Percentiles rank a stretch among this genome's conserved stretches.
Evolutionary conservation across 1,140 invertebrate genomes (phyloP).

Genomic region (Babylonia areolata): DNA sequence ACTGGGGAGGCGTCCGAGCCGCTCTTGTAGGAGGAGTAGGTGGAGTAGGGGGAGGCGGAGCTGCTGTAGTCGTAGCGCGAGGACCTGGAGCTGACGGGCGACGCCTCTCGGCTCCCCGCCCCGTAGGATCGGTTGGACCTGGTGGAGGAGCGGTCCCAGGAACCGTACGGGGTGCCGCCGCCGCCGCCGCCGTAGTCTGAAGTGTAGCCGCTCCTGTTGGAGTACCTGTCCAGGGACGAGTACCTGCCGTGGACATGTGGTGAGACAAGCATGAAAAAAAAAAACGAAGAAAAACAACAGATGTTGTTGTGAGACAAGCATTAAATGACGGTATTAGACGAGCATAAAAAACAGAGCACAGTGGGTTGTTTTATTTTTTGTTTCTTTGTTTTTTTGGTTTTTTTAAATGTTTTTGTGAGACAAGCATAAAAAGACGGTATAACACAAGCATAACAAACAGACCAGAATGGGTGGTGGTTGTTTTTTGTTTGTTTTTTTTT

Average conservation of each 20-base stretch:
- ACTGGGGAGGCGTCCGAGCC: slow-evolving; percentile 61
- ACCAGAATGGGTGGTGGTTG: too few relatives aligned
- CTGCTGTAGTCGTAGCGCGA: slow-evolving; percentile 71
- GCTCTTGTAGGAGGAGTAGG: slow-evolving; percentile 64
- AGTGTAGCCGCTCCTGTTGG: slow-evolving; percentile 67
- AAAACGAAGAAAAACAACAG: too few relatives aligned
- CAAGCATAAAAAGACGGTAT: too few relatives aligned
- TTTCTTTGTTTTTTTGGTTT: too few relatives aligned
- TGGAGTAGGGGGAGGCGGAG: slow-evolving; percentile 65
- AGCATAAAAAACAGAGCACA: too few relatives aligned
- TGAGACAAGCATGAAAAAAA: background rate
- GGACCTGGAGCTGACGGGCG: slow-evolving; percentile 63
- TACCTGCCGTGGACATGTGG: too few relatives aligned
- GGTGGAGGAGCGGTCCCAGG: slow-evolving; percentile 63
- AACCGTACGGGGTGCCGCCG: slow-evolving; percentile 57
- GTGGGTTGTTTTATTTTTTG: too few relatives aligned
- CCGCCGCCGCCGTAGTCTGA: slow-evolving; percentile 70
- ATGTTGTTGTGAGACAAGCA: too few relatives aligned
- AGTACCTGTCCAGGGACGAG: slow-evolving; percentile 63
- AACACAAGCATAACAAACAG: too few relatives aligned
- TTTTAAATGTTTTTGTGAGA: too few relatives aligned
- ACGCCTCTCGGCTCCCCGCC: slow-evolving; percentile 65
- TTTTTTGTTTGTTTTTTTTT: too few relatives aligned
- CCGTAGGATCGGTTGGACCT: slow-evolving; percentile 66
- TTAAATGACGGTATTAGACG: too few relatives aligned